Conservation (phyloP, 2,888 invertebrate species). For the Cosmia trapezina region DNA sequence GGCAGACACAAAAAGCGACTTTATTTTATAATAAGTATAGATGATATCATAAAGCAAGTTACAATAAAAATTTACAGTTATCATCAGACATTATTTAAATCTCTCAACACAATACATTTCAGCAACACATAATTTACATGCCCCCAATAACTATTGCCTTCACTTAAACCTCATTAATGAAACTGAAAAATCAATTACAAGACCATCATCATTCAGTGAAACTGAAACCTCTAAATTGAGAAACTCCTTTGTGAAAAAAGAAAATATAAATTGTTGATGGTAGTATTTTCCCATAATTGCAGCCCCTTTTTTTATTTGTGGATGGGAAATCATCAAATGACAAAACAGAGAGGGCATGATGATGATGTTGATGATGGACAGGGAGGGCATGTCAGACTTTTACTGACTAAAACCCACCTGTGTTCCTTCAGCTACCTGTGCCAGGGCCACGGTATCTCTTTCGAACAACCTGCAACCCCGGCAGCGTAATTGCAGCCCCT, state of each 20-base stretch:
- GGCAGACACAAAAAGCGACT: too few relatives aligned
- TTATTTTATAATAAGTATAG: too few relatives aligned
- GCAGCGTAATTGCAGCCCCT: too few relatives aligned
- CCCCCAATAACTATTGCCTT: constrained; percentile 15
- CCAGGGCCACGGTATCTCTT: too few relatives aligned
- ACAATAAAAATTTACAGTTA: background rate
- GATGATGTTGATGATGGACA: too few relatives aligned
- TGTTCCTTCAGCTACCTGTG: too few relatives aligned
- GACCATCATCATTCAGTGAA: background rate
- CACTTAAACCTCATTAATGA: constrained; percentile 12
- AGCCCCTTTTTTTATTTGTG: too few relatives aligned
- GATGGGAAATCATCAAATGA: too few relatives aligned
- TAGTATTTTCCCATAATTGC: background rate
- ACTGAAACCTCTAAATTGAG: background rate
- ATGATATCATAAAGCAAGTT: background rate
- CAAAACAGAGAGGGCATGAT: too few relatives aligned
- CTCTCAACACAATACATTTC: constrained; percentile 1
- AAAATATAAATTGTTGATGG: background rate
- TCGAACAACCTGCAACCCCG: too few relatives aligned
- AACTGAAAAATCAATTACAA: constrained; percentile 21
- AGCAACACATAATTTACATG: constrained; percentile 29
- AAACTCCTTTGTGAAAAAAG: background rate
- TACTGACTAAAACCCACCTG: too few relatives aligned
- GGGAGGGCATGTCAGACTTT: too few relatives aligned
- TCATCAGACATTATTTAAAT: constrained; percentile 3